A percentile compares a stretch with the other conserved stretches of the same genome.
Evolutionary conservation across 1,140 invertebrate genomes (phyloP).

Genomic region (Megathymus violae): DNA sequence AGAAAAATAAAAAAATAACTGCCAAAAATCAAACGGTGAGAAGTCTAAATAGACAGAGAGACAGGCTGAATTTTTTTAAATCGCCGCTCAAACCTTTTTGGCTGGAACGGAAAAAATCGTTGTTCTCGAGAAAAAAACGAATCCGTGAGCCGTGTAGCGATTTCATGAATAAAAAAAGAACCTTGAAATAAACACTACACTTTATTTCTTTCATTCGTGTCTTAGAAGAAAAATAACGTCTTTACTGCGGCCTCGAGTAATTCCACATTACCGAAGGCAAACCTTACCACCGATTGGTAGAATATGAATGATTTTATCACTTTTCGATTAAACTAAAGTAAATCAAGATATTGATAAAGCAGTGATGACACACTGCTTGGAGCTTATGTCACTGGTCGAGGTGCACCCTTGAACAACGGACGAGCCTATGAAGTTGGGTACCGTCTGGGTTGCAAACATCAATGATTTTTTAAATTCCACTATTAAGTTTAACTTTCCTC

Average conservation of each 20-base stretch:
- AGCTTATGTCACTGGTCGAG: no score
- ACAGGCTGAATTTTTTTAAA: conserved; percentile 5
- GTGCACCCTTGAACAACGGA: no score
- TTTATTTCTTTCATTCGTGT: conserved; percentile 21
- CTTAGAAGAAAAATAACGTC: conserved; percentile 16
- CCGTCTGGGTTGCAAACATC: no score
- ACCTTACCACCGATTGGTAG: not conserved
- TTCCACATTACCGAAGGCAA: not conserved
- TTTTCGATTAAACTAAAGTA: no score
- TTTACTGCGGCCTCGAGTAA: conserved; percentile 5
- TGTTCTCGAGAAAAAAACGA: conserved; percentile 5
- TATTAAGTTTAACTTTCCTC: no score
- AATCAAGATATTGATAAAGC: no score
- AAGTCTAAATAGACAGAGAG: not conserved
- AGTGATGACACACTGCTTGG: no score
- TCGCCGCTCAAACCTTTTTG: conserved; percentile 4
- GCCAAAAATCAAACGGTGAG: no score
- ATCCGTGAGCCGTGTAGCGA: conserved; percentile 11
- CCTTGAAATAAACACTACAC: conserved; percentile 20
- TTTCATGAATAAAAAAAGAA: conserved; percentile 34
- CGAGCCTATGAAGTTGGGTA: no score
- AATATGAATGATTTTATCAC: not conserved
- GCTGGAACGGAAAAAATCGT: not conserved
- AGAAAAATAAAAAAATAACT: no score
- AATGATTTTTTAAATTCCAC: no score